Evolutionary conservation across 2,888 invertebrate species (phyloP).

Genomic region (Pachydiplax longipennis): DNA sequence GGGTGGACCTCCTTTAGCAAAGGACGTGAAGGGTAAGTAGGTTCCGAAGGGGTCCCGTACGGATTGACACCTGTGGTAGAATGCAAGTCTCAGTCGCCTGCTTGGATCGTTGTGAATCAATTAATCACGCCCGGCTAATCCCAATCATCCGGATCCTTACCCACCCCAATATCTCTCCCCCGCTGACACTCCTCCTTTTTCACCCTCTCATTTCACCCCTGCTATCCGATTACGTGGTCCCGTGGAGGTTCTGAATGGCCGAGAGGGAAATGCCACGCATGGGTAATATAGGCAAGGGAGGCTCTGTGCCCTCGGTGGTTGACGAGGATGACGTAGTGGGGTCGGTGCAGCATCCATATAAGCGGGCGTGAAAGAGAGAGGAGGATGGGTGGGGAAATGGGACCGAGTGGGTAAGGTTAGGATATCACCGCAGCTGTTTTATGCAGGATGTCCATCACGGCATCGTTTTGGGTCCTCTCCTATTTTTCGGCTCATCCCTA

Average conservation of each 20-base stretch:
- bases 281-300: background rate
- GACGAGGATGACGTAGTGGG: slow-evolving; percentile 15
- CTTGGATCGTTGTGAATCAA: slow-evolving; percentile 49
- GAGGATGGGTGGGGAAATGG: background rate
- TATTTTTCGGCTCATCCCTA: slow-evolving; percentile 9
- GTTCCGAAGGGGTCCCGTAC: background rate
- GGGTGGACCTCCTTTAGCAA: slow-evolving; percentile 2
- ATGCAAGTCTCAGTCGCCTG: slow-evolving; percentile 31
- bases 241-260: slow-evolving; percentile 9
- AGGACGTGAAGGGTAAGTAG: slow-evolving; percentile 10
- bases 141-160: slow-evolving; percentile 47
- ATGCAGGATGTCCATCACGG: slow-evolving; percentile 21
- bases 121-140: slow-evolving; percentile 51
- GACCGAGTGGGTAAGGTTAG: slow-evolving; percentile 20
- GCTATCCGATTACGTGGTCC: slow-evolving; percentile 50
- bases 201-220: background rate
- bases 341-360: slow-evolving; percentile 35
- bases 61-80: slow-evolving; percentile 47
- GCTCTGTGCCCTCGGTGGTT: background rate
- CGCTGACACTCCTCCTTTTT: background rate
- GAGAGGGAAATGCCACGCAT: slow-evolving; percentile 5
- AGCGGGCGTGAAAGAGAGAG: background rate
- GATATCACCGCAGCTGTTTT: slow-evolving; percentile 33
- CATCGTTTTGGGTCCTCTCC: background rate
- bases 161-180: background rate